Evolutionary conservation across 2,888 invertebrate species (phyloP), one percentile per base, ranked within the genome.

Genomic region (Troides oblongomaculatus): DNA sequence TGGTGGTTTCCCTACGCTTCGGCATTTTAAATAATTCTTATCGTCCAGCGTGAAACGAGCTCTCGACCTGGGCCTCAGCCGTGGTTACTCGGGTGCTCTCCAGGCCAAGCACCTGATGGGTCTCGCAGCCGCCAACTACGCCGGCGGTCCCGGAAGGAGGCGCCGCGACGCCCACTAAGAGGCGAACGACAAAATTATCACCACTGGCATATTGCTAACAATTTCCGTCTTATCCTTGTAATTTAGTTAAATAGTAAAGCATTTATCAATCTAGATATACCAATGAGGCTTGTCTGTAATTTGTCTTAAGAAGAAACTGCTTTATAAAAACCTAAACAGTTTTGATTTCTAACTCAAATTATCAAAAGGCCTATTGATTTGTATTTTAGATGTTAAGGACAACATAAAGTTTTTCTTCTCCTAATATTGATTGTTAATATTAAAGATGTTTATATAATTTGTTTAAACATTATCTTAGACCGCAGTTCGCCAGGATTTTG

Each of bases 101-200:
- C 97, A 97, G 72, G 97, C 97, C 79, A 97, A 97, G 88, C 97
- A 98, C 85, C 94, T 97, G 81, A 97, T 98, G 96, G 98, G 97
- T 5, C 87, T 97, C 66, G 96, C 97, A 59, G 97, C 97, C 0
- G 98, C 98, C 76, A 97, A 97, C 89, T 97, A 95, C 90, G 97
- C 97, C 30, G 96, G 96, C 2, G 97, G 97, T 14, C 97, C 97
- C 1, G 97, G 97, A 77, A 94, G 97, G 88, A 96, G 96, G 95
- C 96, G 97, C 83, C 95, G 97, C 74, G 94, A 95, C 75, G 84
- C 84, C 72, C 82, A 88, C 73, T 90, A 90, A 83, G 78, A 43
- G 10, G 53, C 21, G 53, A 61, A 17, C 56, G 53, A 39, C 14
- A 43, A 62, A 0, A 36, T n/a, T 21, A 39, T 21, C 43, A 17